Evolutionary conservation across 2,797 vertebrate genomes (phyloP), one percentile per base, ranked within the genome.

Genomic region (Tenualosa thibaudeaui): DNA sequence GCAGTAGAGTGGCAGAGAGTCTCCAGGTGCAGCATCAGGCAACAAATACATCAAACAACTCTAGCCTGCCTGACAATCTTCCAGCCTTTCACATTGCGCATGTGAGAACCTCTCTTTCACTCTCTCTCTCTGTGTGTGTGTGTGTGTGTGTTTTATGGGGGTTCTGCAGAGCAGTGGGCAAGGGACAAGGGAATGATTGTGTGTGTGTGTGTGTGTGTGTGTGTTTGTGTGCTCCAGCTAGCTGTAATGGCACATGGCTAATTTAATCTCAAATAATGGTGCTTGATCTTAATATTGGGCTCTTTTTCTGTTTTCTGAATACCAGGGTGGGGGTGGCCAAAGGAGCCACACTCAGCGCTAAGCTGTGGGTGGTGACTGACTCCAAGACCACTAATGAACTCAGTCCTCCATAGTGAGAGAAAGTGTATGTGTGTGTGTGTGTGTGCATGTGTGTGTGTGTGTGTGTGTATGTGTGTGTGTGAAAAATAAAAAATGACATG

Each of bases 21-120:
- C 40, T 78, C 71, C 71, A 78, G 71, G 71, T 78, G 71, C 71
- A 22, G 37, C 37, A 22, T 37, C 15, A 24, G 5, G 46, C 71
- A 78, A 46, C 71, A 78, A 46, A 78, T 40, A 46, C 71, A 46
- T 78, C 71, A 78, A 46, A 78, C 37, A 10, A 5, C 71, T 56
- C 54, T 8, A 56, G 17, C 40, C 71, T 31, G 37, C 17, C 71
- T 78, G 71, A 7, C 71, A 78, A 43, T 78, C 71, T 78, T 78
- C 31, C 15, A 37, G 31, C 31, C 68, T 37, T 19, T 75, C 37
- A 17, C 12, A 78, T 3, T 5, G 2, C 3, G 15, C 3, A 10
- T 13, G 58, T 60, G 58, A 31, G 31, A 31, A 31, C 7, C 46
- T 49, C 46, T 49, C 24, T 51, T 12, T 51, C 46, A 49, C 50